These are phyloP conservation scores for Papilio xuthus DNA, from an alignment of 1,140 invertebrate genomes.

Conservation along the genomic window DNA sequence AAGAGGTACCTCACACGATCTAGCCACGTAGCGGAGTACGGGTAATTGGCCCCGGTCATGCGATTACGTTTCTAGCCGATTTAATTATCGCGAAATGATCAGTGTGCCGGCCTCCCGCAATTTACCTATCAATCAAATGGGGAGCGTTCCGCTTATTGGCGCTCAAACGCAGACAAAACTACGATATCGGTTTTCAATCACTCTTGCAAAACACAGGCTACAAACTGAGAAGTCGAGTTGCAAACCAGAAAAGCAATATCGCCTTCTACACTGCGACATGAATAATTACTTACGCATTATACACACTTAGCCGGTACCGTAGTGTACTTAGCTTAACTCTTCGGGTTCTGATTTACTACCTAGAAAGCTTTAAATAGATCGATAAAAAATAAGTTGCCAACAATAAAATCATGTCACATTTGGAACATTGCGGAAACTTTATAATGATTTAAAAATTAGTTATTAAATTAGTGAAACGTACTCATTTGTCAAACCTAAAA, in stretches of 20 bases:
- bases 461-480: neutral
- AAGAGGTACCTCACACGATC: slow-evolving; percentile 71
- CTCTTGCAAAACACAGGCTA: slow-evolving; percentile 53
- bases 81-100: slow-evolving; percentile 82
- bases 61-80: slow-evolving; percentile 80
- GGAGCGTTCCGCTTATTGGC: slow-evolving; percentile 56
- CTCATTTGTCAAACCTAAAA: too few species aligned
- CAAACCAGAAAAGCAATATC: slow-evolving; percentile 53
- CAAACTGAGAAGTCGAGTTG: slow-evolving; percentile 33
- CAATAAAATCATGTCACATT: neutral
- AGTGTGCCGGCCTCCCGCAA: slow-evolving; percentile 75
- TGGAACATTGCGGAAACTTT: neutral
- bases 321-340: slow-evolving; percentile 3
- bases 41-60: slow-evolving; percentile 81
- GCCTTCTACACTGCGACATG: slow-evolving; percentile 22
- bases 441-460: neutral
- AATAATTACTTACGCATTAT: slow-evolving; percentile 32
- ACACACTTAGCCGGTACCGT: slow-evolving; percentile 2
- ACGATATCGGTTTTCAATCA: slow-evolving; percentile 60
- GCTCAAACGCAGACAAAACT: slow-evolving; percentile 43
- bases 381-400: neutral
- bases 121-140: slow-evolving; percentile 81
- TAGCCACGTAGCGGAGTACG: slow-evolving; percentile 67
- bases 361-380: neutral
- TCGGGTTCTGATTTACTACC: neutral